Percentiles rank a stretch among this genome's conserved stretches.
phyloP scores from a whole-genome alignment of 2,888 invertebrate genomes.

The Agriopis marginaria region DNA sequence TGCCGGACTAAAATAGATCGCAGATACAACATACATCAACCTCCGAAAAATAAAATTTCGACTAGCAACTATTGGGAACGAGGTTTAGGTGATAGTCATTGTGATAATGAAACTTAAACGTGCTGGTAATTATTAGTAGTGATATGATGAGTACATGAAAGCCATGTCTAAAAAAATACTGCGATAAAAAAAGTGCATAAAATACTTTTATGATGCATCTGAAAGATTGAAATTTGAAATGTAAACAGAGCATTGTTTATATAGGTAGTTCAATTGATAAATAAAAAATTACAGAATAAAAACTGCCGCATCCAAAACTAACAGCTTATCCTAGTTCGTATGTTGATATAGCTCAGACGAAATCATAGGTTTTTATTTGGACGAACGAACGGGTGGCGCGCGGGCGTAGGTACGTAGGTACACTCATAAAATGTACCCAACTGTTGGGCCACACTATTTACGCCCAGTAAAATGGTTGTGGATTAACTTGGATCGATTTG shows the following conservation, averaged over 20 bases:
- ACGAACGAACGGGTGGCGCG: slow-evolving; percentile 50
- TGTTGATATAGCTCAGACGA: slow-evolving; percentile 33
- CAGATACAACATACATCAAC: slow-evolving; percentile 59
- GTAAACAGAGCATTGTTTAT: not conserved
- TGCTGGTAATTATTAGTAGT: not conserved
- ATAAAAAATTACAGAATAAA: too few relatives aligned
- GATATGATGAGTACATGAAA: not conserved
- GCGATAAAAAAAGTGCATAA: not conserved
- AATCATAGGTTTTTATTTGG: slow-evolving; percentile 61
- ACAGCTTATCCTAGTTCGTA: slow-evolving; percentile 25
- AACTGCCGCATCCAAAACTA: slow-evolving; percentile 48
- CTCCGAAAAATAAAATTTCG: slow-evolving; percentile 52
- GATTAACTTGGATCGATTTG: slow-evolving; percentile 24
- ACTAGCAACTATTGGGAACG: slow-evolving; percentile 33
- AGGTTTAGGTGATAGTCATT: slow-evolving; percentile 1
- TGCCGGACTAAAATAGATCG: slow-evolving; percentile 64
- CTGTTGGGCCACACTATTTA: slow-evolving; percentile 54
- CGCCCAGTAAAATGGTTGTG: slow-evolving; percentile 26
- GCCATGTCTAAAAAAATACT: not conserved
- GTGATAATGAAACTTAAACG: slow-evolving; percentile 3
- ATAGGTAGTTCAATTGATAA: not conserved
- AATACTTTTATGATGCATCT: not conserved
- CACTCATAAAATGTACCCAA: slow-evolving; percentile 62
- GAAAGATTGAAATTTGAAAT: not conserved
- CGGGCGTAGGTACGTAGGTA: slow-evolving; percentile 46